These are phyloP conservation scores for Trematomus bernacchii DNA, from an alignment of 2,797 vertebrate genomes.

Conservation along the genomic window DNA sequence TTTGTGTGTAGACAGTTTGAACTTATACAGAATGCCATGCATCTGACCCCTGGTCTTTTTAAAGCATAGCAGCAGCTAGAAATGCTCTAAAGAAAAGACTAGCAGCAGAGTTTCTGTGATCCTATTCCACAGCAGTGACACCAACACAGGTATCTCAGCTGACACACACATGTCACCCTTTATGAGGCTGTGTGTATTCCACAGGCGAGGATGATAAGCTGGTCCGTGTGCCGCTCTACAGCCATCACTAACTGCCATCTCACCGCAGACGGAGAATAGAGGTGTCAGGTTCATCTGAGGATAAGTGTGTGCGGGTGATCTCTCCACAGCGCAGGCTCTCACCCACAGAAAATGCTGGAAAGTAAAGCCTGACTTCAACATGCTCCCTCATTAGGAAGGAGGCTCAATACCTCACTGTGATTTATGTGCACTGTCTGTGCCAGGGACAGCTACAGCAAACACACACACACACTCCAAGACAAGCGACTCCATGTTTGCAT, in stretches of 20 bases:
- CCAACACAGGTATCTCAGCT: not conserved
- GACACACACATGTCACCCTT: slow-evolving; percentile 2
- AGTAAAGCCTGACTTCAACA: slow-evolving; percentile 44
- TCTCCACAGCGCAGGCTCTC: not conserved
- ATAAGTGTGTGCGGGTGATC: not conserved
- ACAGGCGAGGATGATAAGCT: slow-evolving; percentile 7
- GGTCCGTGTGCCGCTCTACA: not conserved
- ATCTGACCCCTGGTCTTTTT: not conserved
- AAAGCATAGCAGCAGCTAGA: not conserved
- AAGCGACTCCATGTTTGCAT: not conserved
- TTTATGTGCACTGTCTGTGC: slow-evolving; percentile 57
- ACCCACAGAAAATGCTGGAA: slow-evolving; percentile 50
- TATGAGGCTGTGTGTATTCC: not conserved
- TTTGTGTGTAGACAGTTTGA: no score
- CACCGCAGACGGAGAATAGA: not conserved
- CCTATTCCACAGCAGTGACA: not conserved
- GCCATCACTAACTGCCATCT: slow-evolving; percentile 1
- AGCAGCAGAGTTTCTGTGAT: not conserved
- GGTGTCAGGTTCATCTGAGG: slow-evolving; percentile 15
- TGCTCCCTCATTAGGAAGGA: slow-evolving; percentile 50
- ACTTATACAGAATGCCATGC: not conserved
- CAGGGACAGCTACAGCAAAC: slow-evolving; percentile 10
- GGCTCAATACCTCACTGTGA: slow-evolving; percentile 51
- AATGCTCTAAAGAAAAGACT: not conserved
- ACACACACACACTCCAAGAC: not conserved